Conservation (phyloP, 2,113 vertebrate genomes). For the Prinia subflava region DNA sequence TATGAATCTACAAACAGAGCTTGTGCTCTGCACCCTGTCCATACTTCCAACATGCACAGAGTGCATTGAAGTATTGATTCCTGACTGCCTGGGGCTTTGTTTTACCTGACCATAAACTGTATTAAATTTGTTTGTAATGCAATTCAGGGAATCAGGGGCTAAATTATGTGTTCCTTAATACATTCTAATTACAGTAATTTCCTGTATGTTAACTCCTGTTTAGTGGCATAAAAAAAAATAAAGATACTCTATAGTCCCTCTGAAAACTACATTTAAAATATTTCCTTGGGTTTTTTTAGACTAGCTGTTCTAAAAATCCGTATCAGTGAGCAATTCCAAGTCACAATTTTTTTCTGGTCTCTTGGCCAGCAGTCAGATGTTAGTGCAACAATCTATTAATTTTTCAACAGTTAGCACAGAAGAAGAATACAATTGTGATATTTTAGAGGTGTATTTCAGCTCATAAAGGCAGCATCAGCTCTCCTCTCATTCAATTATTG, state of each 20-base stretch:
- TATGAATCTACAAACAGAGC: background rate
- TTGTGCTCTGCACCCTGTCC: background rate
- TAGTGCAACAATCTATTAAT: background rate
- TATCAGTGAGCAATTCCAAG: background rate
- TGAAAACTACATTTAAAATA: background rate
- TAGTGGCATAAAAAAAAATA: background rate
- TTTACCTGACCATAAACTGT: background rate
- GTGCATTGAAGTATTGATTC: no score
- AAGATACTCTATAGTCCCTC: fast-evolving
- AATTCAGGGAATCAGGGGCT: background rate
- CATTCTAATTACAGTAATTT: background rate
- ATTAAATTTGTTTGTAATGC: background rate
- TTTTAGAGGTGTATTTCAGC: background rate
- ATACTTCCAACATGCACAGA: background rate
- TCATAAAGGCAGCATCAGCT: background rate
- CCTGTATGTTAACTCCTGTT: background rate
- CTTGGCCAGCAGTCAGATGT: background rate
- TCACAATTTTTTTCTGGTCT: background rate
- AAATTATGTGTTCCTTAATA: background rate
- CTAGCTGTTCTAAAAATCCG: background rate
- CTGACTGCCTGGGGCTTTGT: background rate
- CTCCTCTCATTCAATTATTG: background rate
- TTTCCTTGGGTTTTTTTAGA: background rate
- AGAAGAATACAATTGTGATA: background rate
- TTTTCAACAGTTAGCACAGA: background rate